Base-by-base conservation (phyloP, 2,888 invertebrate genomes). In the Steinernema scapterisci region DNA sequence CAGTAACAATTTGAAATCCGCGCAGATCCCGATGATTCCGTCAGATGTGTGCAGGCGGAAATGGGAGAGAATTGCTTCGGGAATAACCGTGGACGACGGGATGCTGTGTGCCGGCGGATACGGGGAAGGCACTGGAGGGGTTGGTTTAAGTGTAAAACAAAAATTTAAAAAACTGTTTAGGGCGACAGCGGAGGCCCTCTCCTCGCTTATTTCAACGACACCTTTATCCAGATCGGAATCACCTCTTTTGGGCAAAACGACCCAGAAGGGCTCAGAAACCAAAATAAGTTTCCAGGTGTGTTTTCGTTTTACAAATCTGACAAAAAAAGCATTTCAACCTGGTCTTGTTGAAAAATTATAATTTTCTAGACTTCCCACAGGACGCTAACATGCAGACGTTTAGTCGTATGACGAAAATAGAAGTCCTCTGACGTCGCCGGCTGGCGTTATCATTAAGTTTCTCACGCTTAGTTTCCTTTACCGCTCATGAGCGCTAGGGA, bases 111-210 rank as follows among this genome's bases (percentile, higher is more conserved):
- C 63, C 16, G 63, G 63, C 27, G 63, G 16, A 38, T 3, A 16
- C 9, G 63, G 63, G 27, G 16, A 38, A 13, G 63, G 63, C 63
- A 63, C 63, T 2, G 63, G 63, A 25, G 7, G 13, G 31, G 63
- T 63, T 31, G 19, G 21, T 54, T 6, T n/a, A n/a, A n/a, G n/a
- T n/a, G 16, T 6, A 38, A 11, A 63, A 27, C 16, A 6, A 16
- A 16, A 48, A n/a, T 16, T 48, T 16, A 48, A 5, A 48, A 48
- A 2, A 16, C 19, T 19, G 21, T 54, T 25, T 21, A 54, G 54
- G 54, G 54, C 21, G 54, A 54, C 54, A 54, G 54, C 25, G 54
- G 54, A 23, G 54, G 54, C 2, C 54, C 54, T 54, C 25, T 54
- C 2, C 54, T 54, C 13, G 54, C 25, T 3, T 25, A 23, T 13